A percentile compares a stretch with the other conserved stretches of the same genome.
phyloP scores from a whole-genome alignment of 2,113 vertebrate genomes.

The Scomber scombrus region DNA sequence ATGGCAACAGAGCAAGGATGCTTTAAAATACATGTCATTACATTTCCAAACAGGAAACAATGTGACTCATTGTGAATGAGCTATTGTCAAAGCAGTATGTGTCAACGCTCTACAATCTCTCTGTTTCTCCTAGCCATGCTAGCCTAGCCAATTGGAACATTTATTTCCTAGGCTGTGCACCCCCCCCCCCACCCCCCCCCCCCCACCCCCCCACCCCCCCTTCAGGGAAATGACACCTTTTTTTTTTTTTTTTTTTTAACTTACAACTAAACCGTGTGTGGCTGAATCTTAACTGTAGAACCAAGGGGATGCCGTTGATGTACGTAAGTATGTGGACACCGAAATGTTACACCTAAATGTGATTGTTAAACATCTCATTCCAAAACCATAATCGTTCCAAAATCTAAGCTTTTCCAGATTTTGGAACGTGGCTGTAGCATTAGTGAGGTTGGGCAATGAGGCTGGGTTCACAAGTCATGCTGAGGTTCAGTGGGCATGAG shows the following conservation, averaged over 20 bases:
- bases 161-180: too few relatives aligned
- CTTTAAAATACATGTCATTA: conserved; percentile 19
- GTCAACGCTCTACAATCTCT: not conserved
- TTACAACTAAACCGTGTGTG: too few relatives aligned
- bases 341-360: not conserved
- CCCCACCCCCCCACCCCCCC: too few relatives aligned
- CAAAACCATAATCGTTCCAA: conserved; percentile 1
- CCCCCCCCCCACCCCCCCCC: too few relatives aligned
- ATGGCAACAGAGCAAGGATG: conserved; percentile 19
- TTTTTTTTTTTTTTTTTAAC: too few relatives aligned
- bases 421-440: not conserved
- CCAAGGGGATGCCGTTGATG: conserved; percentile 6
- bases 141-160: too few relatives aligned
- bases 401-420: not conserved
- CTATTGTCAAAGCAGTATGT: conserved; percentile 29
- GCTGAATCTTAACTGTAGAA: not conserved
- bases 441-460: not conserved
- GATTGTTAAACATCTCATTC: not conserved
- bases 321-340: conserved; percentile 6
- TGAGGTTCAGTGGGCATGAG: too few relatives aligned
- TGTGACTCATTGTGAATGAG: conserved; percentile 32
- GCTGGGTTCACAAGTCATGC: too few relatives aligned
- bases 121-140: not conserved
- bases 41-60: conserved; percentile 19
- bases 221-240: too few relatives aligned